Evolutionary conservation across 1,140 invertebrate species (phyloP).

Genomic region (Calephelis nemesis): DNA sequence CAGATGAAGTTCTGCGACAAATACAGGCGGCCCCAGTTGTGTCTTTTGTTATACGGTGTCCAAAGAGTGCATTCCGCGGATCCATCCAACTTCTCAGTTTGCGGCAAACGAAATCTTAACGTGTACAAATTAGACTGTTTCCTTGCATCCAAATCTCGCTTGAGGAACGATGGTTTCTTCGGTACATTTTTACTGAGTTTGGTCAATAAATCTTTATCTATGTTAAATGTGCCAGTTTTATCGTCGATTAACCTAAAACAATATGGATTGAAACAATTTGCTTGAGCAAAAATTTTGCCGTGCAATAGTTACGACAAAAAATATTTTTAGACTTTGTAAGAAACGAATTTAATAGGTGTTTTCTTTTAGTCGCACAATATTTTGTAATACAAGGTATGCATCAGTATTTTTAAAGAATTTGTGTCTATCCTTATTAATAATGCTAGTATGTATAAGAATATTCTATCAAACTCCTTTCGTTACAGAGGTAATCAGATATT

Average conservation of each 20-base stretch:
- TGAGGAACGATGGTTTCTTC: constrained; percentile 92
- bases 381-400: too few relatives aligned
- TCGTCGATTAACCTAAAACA: constrained; percentile 88
- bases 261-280: background rate
- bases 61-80: constrained; percentile 93
- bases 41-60: constrained; percentile 97
- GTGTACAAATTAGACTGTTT: constrained; percentile 94
- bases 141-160: constrained; percentile 96
- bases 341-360: too few relatives aligned
- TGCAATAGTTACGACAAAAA: too few relatives aligned
- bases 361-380: too few relatives aligned
- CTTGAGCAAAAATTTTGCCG: too few relatives aligned
- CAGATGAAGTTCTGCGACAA: constrained; percentile 97
- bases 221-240: constrained; percentile 87
- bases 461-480: too few relatives aligned
- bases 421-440: too few relatives aligned
- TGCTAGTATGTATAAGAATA: too few relatives aligned
- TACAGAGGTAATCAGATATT: too few relatives aligned
- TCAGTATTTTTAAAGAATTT: too few relatives aligned
- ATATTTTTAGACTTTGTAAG: too few relatives aligned
- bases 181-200: constrained; percentile 92
- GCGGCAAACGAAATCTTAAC: constrained; percentile 91
- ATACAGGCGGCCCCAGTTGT: constrained; percentile 94
- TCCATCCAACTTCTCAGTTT: constrained; percentile 95
- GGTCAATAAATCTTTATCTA: constrained; percentile 89